A percentile compares a stretch with the other conserved stretches of the same genome.
Evolutionary conservation across 2,113 vertebrate species (phyloP).

Genomic region (Acanthisitta chloris): DNA sequence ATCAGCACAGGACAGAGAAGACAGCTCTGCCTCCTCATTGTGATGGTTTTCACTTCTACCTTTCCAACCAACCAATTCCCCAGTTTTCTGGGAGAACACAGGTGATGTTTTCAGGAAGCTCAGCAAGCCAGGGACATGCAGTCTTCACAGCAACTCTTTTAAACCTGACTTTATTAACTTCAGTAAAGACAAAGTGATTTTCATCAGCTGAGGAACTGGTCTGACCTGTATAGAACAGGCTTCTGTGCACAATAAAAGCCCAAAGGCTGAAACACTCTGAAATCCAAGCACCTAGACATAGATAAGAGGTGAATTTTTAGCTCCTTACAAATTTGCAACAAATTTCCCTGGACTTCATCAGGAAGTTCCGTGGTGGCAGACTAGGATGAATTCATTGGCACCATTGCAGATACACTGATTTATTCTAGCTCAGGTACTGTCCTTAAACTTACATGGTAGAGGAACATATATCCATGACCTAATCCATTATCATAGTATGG

Average conservation of each 20-base stretch:
- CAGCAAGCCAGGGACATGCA: background rate
- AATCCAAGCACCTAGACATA: background rate
- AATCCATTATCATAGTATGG: background rate
- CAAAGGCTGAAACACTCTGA: background rate
- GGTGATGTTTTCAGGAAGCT: background rate
- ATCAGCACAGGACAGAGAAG: background rate
- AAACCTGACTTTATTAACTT: background rate
- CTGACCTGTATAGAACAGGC: background rate
- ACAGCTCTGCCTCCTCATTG: background rate
- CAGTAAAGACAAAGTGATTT: background rate
- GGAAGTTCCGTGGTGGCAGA: background rate
- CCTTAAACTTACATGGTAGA: background rate
- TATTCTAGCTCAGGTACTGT: background rate
- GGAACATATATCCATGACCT: background rate
- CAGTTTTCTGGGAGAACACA: background rate
- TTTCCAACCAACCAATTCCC: background rate
- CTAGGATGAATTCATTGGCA: background rate
- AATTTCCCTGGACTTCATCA: background rate
- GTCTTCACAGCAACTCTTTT: background rate
- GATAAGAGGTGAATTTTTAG: background rate
- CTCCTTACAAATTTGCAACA: background rate
- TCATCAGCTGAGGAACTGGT: conserved; percentile 11
- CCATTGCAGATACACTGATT: background rate
- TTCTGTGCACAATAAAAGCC: background rate
- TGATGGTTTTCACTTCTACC: background rate